A percentile compares a stretch with the other conserved stretches of the same genome.
Conservation (phyloP, 2,113 vertebrate genomes). For the Papio anubis region DNA sequence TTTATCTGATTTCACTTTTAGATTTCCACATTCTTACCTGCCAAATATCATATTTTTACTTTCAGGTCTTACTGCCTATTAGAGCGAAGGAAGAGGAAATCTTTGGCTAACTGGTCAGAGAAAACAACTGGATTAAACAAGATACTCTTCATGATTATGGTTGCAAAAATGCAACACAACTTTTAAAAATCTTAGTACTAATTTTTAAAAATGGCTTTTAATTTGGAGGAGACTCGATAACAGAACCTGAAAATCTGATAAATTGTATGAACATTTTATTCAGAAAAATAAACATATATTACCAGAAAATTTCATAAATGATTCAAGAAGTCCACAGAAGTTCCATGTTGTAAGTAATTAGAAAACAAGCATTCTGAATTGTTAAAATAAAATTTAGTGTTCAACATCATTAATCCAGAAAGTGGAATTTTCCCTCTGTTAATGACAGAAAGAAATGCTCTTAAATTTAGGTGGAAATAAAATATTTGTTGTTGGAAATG, state of each 20-base stretch:
- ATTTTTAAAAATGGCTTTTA: neutral
- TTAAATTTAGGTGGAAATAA: neutral
- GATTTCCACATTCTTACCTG: neutral
- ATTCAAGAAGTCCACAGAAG: neutral
- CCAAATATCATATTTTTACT: neutral
- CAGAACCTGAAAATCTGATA: neutral
- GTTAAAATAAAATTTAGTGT: neutral
- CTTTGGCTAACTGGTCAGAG: neutral
- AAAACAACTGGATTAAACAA: neutral
- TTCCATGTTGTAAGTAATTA: neutral
- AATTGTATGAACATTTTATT: neutral
- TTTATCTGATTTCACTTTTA: neutral
- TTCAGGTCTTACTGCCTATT: neutral
- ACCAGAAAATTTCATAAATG: neutral
- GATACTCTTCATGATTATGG: neutral
- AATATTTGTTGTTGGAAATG: neutral
- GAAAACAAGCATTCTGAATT: neutral
- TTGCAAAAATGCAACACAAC: neutral
- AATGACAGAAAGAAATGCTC: neutral
- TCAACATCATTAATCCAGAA: neutral
- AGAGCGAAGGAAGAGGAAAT: neutral
- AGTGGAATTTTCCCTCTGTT: neutral
- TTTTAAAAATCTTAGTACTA: conserved; percentile 38
- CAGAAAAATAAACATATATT: neutral
- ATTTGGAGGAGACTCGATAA: neutral